phyloP scores from a whole-genome alignment of 2,797 vertebrate genomes.

The Lemur catta region DNA sequence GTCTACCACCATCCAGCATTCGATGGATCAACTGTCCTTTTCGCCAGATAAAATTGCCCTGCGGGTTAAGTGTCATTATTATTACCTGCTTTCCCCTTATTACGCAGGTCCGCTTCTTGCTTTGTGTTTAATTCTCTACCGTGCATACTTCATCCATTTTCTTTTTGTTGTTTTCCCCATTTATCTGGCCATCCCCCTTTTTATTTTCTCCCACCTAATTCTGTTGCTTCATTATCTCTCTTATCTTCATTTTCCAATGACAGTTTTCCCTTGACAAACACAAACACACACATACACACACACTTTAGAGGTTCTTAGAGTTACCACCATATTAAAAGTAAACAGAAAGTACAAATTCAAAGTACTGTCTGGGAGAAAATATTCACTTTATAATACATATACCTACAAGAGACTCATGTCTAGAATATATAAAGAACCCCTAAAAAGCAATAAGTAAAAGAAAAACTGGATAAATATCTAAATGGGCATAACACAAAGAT shows the following conservation, averaged over 20 bases:
- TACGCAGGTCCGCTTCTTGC: neutral
- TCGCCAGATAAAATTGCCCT: neutral
- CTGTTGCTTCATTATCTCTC: neutral
- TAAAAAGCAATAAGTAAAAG: neutral
- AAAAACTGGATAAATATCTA: neutral
- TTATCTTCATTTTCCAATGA: neutral
- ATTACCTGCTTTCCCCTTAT: neutral
- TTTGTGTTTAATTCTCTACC: neutral
- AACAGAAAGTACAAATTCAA: neutral
- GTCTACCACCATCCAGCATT: neutral
- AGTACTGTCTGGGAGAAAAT: neutral
- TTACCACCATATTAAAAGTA: conserved; percentile 12
- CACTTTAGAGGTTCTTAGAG: neutral
- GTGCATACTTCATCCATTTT: neutral
- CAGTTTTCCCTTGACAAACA: neutral
- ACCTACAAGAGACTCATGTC: neutral
- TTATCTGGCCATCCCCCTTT: neutral
- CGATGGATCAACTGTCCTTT: neutral
- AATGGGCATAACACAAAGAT: neutral
- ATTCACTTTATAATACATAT: neutral
- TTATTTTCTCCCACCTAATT: neutral
- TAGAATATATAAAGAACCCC: neutral
- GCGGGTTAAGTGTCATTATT: neutral
- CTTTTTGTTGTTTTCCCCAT: neutral
- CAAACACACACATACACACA: neutral